Base-by-base conservation (phyloP, 2,113 vertebrate genomes). In the Hippolais icterina region DNA sequence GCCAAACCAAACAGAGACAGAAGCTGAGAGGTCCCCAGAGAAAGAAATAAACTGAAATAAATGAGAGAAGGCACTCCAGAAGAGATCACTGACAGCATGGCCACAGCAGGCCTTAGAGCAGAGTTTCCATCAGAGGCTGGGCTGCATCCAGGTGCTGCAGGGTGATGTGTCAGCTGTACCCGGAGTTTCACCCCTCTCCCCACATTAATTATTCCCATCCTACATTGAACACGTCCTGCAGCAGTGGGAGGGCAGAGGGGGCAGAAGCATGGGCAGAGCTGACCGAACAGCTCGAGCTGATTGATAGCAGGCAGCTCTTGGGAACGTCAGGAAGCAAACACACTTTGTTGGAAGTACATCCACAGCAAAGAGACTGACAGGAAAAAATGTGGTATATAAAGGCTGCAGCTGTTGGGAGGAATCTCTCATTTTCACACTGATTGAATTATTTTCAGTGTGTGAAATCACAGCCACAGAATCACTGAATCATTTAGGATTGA, bases 161-260 rank as follows among this genome's bases (percentile, higher is more conserved):
- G 37, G 24, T 6, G 12, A 35, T 14, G 15, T n/a, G 20, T 35
- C 37, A 54, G 57, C 78, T 33, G 24, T 27, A 35, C 24, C 49
- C 4, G 1, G 15, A 19, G 24, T 28, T 76, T 25, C 16, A 39
- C 44, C 39, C 57, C 61, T 13, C 12, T 29, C 37, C 50, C 37
- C 23, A 20, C 6, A 6, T 9, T 37, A 15, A 22, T 25, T 27
- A 21, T 56, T 64, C n/a, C 12, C 25, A 16, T 27, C 20, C 61
- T 24, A n/a, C 23, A 8, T 4, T 28, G 44, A 72, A 27, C 24
- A 10, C 1, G 0, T 10, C 13, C 3, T 0, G 6, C 17, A 47
- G 68, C 7, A 0, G 41, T 6, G 11, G 25, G 21, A 76, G 27
- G 15, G 47, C 31, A 18, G 56, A 46, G 15, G 2, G 37, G 46